Evolutionary conservation across 2,797 vertebrate genomes (phyloP), one percentile per base, ranked within the genome.

Genomic region (Notolabrus celidotus): DNA sequence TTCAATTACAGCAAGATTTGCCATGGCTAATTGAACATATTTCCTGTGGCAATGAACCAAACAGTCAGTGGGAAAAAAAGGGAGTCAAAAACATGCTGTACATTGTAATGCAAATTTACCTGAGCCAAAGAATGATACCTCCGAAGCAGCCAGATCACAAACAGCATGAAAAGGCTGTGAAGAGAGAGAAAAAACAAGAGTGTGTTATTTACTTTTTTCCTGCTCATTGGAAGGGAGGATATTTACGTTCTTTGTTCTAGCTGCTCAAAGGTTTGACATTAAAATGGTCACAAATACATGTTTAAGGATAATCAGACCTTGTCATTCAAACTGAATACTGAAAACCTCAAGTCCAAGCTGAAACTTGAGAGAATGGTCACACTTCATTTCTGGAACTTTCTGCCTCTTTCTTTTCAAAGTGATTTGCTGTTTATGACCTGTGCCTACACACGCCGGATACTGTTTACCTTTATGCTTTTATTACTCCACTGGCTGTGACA

Each of bases 111-210:
- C 9, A 61, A 58, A 71, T 77, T 84, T 94, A 95, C 94, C 94
- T 97, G 96, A 71, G 95, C 94, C 92, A 95, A 79, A 68, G 95
- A 95, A 89, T 95, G 95, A 93, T 95, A 94, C 80, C 95, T 89
- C 57, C 95, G 94, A 61, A 96, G 94, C 74, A 96, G 86, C 96
- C 95, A 96, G 88, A 96, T 96, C 53, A 91, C 92, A 89, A 94
- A 91, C 79, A 96, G 92, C 95, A 97, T 96, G 86, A 95, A 95
- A 79, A 95, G 58, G 74, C 96, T 95, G 88, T 36, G 51, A 62
- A 86, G 68, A 80, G 46, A 77, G 49, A 64, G 11, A 69, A 61
- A 76, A 58, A 57, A 72, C 11, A 54, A 49, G 51, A 65, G 41
- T 59, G 3, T 75, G 38, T 42, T 33, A 19, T 39, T 22, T 22